Percentiles rank a stretch among this genome's conserved stretches.
Conservation (phyloP, 2,797 vertebrate genomes). For the Mus minutoides region DNA sequence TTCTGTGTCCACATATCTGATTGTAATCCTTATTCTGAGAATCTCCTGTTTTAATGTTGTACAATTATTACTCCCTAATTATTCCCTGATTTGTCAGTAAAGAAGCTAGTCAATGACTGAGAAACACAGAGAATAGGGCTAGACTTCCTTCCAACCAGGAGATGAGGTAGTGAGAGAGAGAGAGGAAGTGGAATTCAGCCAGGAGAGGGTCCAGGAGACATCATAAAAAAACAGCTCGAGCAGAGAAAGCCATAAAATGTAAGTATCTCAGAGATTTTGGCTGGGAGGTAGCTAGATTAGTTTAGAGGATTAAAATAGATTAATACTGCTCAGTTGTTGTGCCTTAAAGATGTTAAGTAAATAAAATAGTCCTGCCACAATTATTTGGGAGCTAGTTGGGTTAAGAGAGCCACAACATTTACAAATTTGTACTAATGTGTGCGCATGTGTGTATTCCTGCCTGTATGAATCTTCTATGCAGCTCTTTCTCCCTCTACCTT, state of each 20-base stretch:
- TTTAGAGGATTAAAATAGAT: not conserved
- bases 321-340: not conserved
- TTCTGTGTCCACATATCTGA: not conserved
- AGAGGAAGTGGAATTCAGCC: not conserved
- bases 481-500: not conserved
- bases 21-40: not conserved
- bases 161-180: not conserved
- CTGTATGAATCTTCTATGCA: not conserved
- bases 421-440: not conserved
- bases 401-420: not conserved
- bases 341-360: not conserved
- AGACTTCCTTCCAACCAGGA: not conserved
- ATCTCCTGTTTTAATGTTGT: not conserved
- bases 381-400: not conserved
- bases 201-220: not conserved
- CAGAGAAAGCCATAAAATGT: not conserved
- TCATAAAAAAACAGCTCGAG: not conserved
- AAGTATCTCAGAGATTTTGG: not conserved
- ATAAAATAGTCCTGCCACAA: not conserved
- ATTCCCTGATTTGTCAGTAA: not conserved
- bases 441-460: not conserved
- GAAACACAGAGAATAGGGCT: not conserved
- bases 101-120: not conserved
- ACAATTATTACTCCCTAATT: not conserved
- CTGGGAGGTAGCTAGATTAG: not conserved